Evolutionary conservation across 2,888 invertebrate species (phyloP).

Genomic region (Ectemnius cavifrons): DNA sequence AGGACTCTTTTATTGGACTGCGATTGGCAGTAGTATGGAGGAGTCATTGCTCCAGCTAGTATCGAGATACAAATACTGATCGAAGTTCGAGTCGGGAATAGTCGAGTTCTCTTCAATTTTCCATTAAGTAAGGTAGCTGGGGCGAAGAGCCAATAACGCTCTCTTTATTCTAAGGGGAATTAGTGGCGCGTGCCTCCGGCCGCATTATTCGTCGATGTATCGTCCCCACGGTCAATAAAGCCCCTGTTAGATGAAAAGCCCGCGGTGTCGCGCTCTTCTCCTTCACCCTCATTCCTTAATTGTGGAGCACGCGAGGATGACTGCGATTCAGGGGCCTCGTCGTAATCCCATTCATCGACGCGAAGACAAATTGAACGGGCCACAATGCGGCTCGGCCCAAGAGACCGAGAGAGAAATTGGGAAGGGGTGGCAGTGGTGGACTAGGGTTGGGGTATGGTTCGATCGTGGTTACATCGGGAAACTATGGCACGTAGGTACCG

Average conservation of each 20-base stretch:
- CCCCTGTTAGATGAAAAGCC: conserved; percentile 12
- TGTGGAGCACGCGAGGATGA: conserved; percentile 27
- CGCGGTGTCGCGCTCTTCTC: not conserved
- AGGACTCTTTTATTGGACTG: not conserved
- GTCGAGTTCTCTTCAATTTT: conserved; percentile 38
- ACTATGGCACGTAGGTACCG: conserved; percentile 55
- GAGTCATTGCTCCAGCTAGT: conserved; percentile 3
- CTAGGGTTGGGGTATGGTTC: conserved; percentile 47
- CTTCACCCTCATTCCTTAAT: conserved; percentile 49
- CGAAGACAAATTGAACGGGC: conserved; percentile 61
- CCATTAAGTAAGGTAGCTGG: conserved; percentile 39
- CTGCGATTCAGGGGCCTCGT: conserved; percentile 46
- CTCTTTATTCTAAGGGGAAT: conserved; percentile 22
- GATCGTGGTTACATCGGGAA: conserved; percentile 62
- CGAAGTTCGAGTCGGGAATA: not conserved
- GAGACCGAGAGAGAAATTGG: no score
- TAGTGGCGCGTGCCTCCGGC: not conserved
- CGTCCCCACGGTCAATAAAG: conserved; percentile 40
- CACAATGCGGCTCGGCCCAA: conserved; percentile 49
- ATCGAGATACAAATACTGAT: conserved; percentile 16
- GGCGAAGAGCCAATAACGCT: conserved; percentile 31
- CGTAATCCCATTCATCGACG: conserved; percentile 63
- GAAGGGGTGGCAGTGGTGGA: conserved; percentile 12
- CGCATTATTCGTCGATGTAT: conserved; percentile 7
- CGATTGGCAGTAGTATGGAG: not conserved